These are phyloP conservation scores for Carollia perspicillata DNA, from an alignment of 2,113 vertebrate species.

Conservation along the genomic window DNA sequence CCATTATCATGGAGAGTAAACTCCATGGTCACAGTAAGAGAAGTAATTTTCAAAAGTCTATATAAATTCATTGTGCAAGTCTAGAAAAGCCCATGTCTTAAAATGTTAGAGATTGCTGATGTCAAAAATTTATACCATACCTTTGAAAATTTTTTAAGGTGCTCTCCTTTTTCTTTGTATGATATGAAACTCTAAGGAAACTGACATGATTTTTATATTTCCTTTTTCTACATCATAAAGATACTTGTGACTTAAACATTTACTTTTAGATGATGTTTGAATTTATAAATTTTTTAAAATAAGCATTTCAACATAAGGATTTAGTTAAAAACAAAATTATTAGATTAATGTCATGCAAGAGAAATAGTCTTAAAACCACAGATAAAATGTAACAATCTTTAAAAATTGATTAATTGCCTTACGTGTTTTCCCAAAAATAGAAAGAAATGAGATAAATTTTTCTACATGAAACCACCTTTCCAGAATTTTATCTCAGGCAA, in stretches of 20 bases:
- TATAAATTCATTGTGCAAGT: not conserved
- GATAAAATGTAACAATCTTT: not conserved
- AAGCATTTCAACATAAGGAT: not conserved
- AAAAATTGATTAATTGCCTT: not conserved
- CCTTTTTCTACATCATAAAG: not conserved
- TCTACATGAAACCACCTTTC: not conserved
- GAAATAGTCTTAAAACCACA: not conserved
- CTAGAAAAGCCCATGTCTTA: not conserved
- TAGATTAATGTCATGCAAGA: not conserved
- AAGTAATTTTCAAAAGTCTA: conserved; percentile 20
- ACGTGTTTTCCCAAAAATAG: not conserved
- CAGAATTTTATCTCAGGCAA: not conserved
- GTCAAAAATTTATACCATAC: not conserved
- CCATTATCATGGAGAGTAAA: not conserved
- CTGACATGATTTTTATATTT: not conserved
- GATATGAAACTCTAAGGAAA: not conserved
- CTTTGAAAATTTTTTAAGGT: not conserved
- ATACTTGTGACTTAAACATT: not conserved
- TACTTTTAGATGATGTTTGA: not conserved
- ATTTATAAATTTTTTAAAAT: not conserved
- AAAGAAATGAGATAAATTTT: not conserved
- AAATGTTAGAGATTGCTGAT: not conserved
- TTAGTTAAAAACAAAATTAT: not conserved
- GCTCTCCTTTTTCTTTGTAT: not conserved
- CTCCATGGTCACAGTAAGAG: not conserved